Percentiles rank a stretch among this genome's conserved stretches.
These are phyloP conservation scores for Silurus lanzhouensis DNA, from an alignment of 2,797 vertebrate genomes.

Conservation along the genomic window DNA sequence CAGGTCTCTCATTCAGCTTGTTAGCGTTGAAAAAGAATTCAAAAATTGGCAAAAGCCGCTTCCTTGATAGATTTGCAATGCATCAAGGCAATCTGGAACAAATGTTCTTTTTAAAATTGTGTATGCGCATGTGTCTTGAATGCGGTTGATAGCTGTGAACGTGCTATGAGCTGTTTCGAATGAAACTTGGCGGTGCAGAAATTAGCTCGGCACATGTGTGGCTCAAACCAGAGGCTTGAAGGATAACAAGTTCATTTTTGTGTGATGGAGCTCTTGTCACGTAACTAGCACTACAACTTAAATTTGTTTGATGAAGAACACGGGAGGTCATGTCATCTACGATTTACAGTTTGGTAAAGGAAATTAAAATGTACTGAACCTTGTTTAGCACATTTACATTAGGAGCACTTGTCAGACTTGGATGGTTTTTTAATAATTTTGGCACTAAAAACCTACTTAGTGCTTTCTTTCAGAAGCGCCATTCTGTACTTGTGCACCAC, in stretches of 20 bases:
- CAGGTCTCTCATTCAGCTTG: constrained; percentile 47
- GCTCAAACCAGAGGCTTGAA: constrained; percentile 33
- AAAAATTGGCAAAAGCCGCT: constrained; percentile 51
- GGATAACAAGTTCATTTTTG: constrained; percentile 34
- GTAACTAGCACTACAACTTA: constrained; percentile 33
- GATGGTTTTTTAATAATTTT: constrained; percentile 21
- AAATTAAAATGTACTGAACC: constrained; percentile 26
- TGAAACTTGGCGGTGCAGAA: constrained; percentile 44
- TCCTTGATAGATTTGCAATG: constrained; percentile 57
- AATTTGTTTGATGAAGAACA: constrained; percentile 25
- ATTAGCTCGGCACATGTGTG: constrained; percentile 39
- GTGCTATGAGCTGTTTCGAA: constrained; percentile 47
- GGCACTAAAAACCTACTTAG: not conserved
- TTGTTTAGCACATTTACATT: constrained; percentile 9
- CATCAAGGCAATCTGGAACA: constrained; percentile 56
- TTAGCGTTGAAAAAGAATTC: constrained; percentile 45
- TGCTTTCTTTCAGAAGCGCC: not conserved
- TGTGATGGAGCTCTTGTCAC: constrained; percentile 38
- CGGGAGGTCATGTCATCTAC: constrained; percentile 11
- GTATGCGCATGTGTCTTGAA: constrained; percentile 39
- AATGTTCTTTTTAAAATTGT: constrained; percentile 55
- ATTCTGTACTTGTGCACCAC: not conserved
- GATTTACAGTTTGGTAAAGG: constrained; percentile 8
- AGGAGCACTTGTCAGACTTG: constrained; percentile 2
- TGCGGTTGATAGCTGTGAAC: constrained; percentile 38